Evolutionary conservation across 1,140 invertebrate genomes (phyloP), one percentile per base, ranked within the genome.

Genomic region (Leptinotarsa defecta): DNA sequence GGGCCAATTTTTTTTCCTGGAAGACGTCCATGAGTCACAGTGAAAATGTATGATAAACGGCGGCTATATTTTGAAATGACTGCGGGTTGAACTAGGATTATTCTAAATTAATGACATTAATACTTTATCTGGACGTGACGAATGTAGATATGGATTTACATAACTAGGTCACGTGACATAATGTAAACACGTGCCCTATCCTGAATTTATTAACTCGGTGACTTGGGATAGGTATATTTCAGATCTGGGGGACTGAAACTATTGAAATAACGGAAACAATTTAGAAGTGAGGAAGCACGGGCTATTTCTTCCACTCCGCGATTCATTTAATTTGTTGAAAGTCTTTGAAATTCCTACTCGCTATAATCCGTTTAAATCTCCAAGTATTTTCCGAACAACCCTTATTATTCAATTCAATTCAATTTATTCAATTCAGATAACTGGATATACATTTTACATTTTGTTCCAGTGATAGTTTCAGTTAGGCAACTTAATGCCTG

Each of bases 131-230:
- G n/a, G 13, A 57, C 52, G 52, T 57, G 52, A 57, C 52, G 5
- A 57, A 57, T 57, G 52, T 57, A 57, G 52, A 57, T 57, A 57
- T 57, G 52, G 52, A 19, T 57, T 57, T n/a, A 57, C 52, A 57
- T 57, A 57, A 57, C 52, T 57, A 57, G 52, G 52, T 57, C 52
- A 57, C 52, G 52, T 57, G 52, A 57, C 52, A 57, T 15, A 57
- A n/a, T n/a, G 52, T 57, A 15, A 57, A 57, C 52, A 57, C 52
- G 52, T 57, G 52, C 17, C 52, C 4, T 0, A 15, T n/a, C 52
- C 3, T 57, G 13, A 57, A 57, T 57, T 57, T 57, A 57, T 57
- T 4, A 19, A 57, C 52, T 57, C 52, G 4, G 52, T 8, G 17
- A 57, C 4, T 19, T 4, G 52, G 52, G 52, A 6, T 19, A 19